Conservation (phyloP, 2,113 vertebrate species). For the Trogon surrucura region DNA sequence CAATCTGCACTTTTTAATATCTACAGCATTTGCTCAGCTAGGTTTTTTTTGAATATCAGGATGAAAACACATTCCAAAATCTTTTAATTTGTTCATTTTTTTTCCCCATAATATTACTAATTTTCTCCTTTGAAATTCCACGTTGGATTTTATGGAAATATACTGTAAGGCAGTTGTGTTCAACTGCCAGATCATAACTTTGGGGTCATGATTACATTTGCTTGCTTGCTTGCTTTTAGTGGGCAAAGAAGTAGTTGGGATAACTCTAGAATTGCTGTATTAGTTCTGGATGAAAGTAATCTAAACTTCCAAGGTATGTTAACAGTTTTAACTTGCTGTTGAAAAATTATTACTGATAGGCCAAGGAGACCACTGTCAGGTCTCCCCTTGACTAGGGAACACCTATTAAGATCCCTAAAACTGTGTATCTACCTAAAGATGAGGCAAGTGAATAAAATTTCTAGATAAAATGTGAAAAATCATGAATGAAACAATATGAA, state of each 20-base stretch:
- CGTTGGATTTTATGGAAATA: not conserved
- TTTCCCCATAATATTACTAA: not conserved
- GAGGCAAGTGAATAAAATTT: not conserved
- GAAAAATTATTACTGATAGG: not conserved
- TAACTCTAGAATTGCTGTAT: not conserved
- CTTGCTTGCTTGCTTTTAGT: not conserved
- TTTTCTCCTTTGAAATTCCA: not conserved
- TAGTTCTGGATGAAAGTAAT: not conserved
- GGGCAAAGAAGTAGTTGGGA: not conserved
- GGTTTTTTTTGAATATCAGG: not conserved
- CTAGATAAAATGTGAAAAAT: not conserved
- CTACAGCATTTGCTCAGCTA: not conserved
- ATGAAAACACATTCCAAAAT: not conserved
- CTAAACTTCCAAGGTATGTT: not conserved
- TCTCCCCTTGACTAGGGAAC: not conserved
- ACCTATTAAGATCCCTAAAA: not conserved
- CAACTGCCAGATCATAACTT: not conserved
- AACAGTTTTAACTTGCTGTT: not conserved
- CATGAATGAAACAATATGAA: not conserved
- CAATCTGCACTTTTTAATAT: slow-evolving; percentile 11
- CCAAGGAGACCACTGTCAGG: not conserved
- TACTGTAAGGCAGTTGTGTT: not conserved
- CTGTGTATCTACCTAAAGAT: not conserved
- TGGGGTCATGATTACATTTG: accelerated
- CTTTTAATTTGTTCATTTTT: not conserved